phyloP scores from a whole-genome alignment of 2,113 vertebrate genomes.

The Rhynchomys soricoides region DNA sequence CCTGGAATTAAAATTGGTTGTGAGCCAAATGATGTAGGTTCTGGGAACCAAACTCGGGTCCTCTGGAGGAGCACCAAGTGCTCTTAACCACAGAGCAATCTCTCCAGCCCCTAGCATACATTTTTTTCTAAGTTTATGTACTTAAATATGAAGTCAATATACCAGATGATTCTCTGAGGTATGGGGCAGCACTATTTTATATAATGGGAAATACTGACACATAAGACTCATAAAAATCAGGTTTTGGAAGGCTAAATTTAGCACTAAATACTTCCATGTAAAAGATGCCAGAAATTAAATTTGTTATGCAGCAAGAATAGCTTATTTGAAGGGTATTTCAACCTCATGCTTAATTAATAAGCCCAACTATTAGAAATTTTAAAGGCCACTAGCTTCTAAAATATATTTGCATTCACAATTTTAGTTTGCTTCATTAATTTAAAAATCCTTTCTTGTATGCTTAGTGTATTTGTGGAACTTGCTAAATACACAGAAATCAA shows the following conservation, averaged over 20 bases:
- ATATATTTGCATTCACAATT: conserved; percentile 25
- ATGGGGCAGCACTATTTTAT: neutral
- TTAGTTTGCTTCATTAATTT: conserved; percentile 50
- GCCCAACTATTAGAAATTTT: conserved; percentile 1
- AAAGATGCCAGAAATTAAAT: neutral
- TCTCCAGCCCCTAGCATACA: neutral
- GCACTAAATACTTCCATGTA: neutral
- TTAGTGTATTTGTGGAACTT: neutral
- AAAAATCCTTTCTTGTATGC: neutral
- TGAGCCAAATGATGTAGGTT: neutral
- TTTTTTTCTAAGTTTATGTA: neutral
- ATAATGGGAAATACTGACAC: neutral
- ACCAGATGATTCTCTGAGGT: neutral
- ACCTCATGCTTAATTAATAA: neutral
- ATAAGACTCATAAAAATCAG: neutral
- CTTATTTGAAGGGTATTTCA: conserved; percentile 6
- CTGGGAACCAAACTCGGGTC: neutral
- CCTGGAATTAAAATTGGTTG: neutral
- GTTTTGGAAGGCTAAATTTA: neutral
- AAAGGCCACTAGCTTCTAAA: conserved; percentile 42
- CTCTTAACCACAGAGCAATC: neutral
- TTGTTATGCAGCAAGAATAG: neutral
- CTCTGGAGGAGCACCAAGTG: neutral
- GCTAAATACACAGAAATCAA: neutral
- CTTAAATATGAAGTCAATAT: neutral